These are phyloP conservation scores for Sylvilagus bachmani DNA, from an alignment of 2,113 vertebrate genomes.

Conservation along the genomic window DNA sequence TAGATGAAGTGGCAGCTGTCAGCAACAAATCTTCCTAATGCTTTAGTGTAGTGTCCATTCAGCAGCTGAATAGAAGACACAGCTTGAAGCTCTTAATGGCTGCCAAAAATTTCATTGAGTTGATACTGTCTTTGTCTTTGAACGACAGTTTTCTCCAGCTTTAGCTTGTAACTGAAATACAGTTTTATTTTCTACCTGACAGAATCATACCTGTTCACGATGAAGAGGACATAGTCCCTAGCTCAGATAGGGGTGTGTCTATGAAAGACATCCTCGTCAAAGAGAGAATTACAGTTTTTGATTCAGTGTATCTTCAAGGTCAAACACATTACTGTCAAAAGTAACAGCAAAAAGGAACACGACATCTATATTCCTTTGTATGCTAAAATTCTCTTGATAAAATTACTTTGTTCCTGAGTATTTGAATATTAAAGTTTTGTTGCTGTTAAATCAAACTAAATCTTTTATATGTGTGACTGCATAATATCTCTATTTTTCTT, in stretches of 20 bases:
- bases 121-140: constrained; percentile 47
- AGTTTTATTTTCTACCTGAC: not conserved
- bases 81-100: constrained; percentile 54
- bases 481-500: not conserved
- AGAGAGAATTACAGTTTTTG: constrained; percentile 6
- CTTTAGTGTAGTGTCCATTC: not conserved
- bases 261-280: constrained; percentile 22
- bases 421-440: not conserved
- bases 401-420: constrained; percentile 16
- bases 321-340: constrained; percentile 5
- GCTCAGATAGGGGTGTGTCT: not conserved
- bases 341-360: not conserved
- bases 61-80: constrained; percentile 24
- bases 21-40: constrained; percentile 10
- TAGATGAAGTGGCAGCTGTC: constrained; percentile 52
- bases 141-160: constrained; percentile 2
- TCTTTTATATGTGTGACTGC: not conserved
- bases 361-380: not conserved
- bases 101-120: constrained; percentile 52
- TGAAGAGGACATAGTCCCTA: not conserved
- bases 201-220: not conserved
- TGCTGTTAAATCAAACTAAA: constrained; percentile 15
- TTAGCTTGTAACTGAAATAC: constrained; percentile 10
- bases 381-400: not conserved
- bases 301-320: constrained; percentile 43